A percentile compares a stretch with the other conserved stretches of the same genome.
phyloP scores from a whole-genome alignment of 2,113 vertebrate genomes.

The cat (Felis catus) region DNA sequence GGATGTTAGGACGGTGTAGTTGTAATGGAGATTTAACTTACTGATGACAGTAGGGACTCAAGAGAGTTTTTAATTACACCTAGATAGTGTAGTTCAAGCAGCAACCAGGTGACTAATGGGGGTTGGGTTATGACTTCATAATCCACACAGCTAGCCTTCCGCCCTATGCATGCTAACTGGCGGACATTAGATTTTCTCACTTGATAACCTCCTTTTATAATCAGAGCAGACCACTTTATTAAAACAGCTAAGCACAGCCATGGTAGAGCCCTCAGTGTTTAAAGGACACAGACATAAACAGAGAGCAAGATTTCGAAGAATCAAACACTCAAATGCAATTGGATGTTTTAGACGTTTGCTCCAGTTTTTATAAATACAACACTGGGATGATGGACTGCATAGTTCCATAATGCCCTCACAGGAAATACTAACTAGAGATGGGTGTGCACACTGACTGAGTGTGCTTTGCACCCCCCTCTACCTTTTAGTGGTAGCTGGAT shows the following conservation, averaged over 20 bases:
- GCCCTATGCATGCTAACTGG: not conserved
- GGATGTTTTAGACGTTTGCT: not conserved
- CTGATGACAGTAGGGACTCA: not conserved
- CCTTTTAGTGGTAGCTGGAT: not conserved
- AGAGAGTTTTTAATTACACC: not conserved
- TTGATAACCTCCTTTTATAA: not conserved
- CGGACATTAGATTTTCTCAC: not conserved
- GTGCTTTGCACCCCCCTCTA: not conserved
- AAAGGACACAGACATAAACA: not conserved
- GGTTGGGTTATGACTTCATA: not conserved
- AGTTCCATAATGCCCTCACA: not conserved
- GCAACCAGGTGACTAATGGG: not conserved
- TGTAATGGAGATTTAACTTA: not conserved
- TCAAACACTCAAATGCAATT: not conserved
- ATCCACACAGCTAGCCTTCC: not conserved
- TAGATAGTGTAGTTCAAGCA: not conserved
- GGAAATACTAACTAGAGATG: not conserved
- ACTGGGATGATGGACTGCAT: not conserved
- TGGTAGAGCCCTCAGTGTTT: not conserved
- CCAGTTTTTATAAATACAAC: conserved; percentile 8
- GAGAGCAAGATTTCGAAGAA: not conserved
- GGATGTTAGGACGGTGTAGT: rapidly evolving
- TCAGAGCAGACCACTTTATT: not conserved
- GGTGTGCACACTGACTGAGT: not conserved
- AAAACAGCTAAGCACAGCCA: not conserved